Percentiles rank a stretch among this genome's conserved stretches.
Conservation (phyloP, 2,113 vertebrate species). For the Gavialis gangeticus region DNA sequence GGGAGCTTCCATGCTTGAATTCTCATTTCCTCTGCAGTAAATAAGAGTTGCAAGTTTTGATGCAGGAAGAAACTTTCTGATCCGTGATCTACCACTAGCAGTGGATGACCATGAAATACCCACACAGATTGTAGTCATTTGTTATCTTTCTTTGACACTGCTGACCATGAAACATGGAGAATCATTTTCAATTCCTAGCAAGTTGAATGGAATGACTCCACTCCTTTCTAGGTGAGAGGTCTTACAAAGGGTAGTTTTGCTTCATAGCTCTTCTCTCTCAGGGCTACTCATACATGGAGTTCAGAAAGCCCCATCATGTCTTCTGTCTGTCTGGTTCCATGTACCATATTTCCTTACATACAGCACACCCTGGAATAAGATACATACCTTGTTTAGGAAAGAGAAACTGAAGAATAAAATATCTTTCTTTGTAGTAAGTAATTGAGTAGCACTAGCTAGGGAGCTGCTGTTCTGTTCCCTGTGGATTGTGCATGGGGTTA, state of each 20-base stretch:
- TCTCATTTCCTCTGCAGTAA: neutral
- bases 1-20: neutral
- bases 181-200: neutral
- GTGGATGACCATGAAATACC: neutral
- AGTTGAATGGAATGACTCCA: neutral
- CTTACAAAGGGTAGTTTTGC: neutral
- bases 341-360: no score
- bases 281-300: fast-evolving
- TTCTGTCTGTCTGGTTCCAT: neutral
- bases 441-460: no score
- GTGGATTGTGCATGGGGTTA: neutral
- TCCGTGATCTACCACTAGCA: fast-evolving
- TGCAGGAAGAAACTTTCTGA: neutral
- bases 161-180: fast-evolving
- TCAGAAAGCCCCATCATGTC: neutral
- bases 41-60: neutral
- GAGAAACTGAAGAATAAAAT: no score
- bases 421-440: no score
- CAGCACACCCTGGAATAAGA: no score
- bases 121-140: fast-evolving
- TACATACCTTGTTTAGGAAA: no score
- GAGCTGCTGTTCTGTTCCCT: no score
- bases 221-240: neutral
- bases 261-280: fast-evolving
- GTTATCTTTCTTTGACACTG: neutral